Evolutionary conservation across 2,113 vertebrate genomes (phyloP), one percentile per base, ranked within the genome.

Genomic region (Petrocephalus microphthalmus): DNA sequence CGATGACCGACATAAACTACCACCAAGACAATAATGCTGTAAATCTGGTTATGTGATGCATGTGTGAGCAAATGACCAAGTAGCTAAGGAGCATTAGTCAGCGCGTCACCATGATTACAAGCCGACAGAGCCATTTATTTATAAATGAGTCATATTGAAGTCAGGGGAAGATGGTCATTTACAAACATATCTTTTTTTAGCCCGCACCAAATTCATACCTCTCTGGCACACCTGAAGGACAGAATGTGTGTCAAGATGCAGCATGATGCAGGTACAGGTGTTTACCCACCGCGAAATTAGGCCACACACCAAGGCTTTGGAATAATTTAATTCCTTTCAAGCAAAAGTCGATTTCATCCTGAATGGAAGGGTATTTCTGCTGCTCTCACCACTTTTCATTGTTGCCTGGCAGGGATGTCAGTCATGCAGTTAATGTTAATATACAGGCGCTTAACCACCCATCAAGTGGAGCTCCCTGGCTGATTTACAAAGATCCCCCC

Each of bases 141-240:
- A 74, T 87, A 87, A 54, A 87, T 87, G 56, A 88, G 88, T 87
- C 84, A 88, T 56, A 78, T 67, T 88, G 57, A 82, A 88, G 7
- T 7, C 42, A 49, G 86, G 37, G 25, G 51, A 88, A 81, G 25
- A 81, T 25, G 47, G 53, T 54, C 87, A 89, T 52, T 57, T 82
- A 67, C 86, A 89, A 86, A 89, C 90, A 78, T 89, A 86, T 90
- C 89, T 82, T 89, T 88, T 47, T 84, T 74, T 37, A 29, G 54
- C 51, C 82, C 11, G 53, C 74, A n/a, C 17, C 47, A 47, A 57
- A 11, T 53, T 53, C 52, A 57, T 5, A 10, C 37, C 37, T 52
- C 29, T 29, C 33, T 25, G 53, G 42, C 37, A 60, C 52, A n/a
- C 53, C 52, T 60, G 51, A 42, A 17, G 33, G 52, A 11, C 2